These are phyloP conservation scores for Cryptomyrus ogoouensis DNA, from an alignment of 2,113 vertebrate species.

Conservation along the genomic window DNA sequence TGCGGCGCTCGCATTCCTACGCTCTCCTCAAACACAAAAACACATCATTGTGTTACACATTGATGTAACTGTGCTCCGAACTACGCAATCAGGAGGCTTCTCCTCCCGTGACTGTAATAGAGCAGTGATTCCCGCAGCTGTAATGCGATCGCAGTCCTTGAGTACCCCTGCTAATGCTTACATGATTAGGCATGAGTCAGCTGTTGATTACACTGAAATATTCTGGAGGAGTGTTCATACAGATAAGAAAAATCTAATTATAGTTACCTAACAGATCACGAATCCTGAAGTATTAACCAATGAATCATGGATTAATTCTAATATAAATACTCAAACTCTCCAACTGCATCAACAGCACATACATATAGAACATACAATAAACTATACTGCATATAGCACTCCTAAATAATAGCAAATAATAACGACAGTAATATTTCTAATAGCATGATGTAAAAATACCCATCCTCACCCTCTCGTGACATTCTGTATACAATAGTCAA, in stretches of 20 bases:
- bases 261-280: slow-evolving; percentile 2
- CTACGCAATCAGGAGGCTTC: neutral
- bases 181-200: neutral
- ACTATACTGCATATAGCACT: neutral
- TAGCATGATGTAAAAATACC: neutral
- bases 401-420: neutral
- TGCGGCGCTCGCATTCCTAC: neutral
- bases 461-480: neutral
- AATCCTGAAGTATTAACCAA: neutral
- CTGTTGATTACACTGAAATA: neutral
- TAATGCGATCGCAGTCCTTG: neutral
- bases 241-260: neutral
- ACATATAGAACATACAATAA: neutral
- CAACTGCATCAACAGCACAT: neutral
- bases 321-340: neutral
- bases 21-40: neutral
- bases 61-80: neutral
- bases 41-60: neutral
- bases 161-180: neutral
- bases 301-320: neutral
- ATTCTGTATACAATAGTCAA: neutral
- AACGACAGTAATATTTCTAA: neutral
- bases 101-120: neutral
- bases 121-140: neutral
- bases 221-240: neutral